Conservation (phyloP, 2,888 invertebrate species). For the Allolobophora icterica region DNA sequence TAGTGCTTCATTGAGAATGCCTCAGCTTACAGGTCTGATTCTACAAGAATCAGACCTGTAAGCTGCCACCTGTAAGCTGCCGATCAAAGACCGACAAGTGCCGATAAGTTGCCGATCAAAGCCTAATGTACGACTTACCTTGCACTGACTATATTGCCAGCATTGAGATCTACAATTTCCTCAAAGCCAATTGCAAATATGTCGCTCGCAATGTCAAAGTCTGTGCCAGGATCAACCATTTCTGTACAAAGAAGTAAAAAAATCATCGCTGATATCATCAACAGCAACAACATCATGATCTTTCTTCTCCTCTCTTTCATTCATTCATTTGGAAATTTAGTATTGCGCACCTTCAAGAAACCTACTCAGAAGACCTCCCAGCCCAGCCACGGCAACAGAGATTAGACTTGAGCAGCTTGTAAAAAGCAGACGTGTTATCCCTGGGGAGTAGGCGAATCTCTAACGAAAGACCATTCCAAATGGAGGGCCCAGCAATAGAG, state of each 20-base stretch:
- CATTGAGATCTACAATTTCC: slow-evolving; percentile 98
- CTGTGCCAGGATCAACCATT: slow-evolving; percentile 41
- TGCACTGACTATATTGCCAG: slow-evolving; percentile 95
- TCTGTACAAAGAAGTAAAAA: slow-evolving; percentile 35
- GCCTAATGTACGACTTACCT: slow-evolving; percentile 67
- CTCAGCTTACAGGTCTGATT: neutral
- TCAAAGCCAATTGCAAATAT: slow-evolving; percentile 98
- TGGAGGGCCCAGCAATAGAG: no score
- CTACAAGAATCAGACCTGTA: neutral
- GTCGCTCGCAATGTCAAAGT: slow-evolving; percentile 74
- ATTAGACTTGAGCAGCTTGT: no score
- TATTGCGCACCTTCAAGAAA: no score
- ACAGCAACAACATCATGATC: neutral
- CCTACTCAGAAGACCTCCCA: no score
- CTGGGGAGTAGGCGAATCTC: no score
- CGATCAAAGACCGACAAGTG: no score
- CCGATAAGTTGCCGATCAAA: neutral
- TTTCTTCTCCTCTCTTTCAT: neutral
- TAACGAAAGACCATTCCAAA: no score
- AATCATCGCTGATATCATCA: neutral
- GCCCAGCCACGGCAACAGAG: no score
- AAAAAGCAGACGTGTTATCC: no score
- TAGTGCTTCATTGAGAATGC: neutral
- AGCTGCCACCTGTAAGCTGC: no score
- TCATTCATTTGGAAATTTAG: no score